These are phyloP conservation scores for Lepidothrix coronata DNA, from an alignment of 2,113 vertebrate species.

Conservation along the genomic window DNA sequence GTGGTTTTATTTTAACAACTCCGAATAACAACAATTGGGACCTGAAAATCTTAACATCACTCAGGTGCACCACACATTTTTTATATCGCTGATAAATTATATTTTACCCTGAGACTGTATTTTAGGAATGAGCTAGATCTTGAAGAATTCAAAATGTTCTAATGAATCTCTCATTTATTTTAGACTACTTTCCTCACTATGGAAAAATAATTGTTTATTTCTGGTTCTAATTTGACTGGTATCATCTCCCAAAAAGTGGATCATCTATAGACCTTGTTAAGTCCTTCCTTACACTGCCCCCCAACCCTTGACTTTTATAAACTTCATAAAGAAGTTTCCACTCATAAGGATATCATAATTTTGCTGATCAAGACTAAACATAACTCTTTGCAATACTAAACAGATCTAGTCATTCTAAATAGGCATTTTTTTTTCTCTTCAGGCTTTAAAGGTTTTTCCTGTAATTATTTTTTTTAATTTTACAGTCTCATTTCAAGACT, in stretches of 20 bases:
- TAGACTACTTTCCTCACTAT: neutral
- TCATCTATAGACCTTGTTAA: neutral
- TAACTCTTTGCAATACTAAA: neutral
- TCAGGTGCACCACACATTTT: neutral
- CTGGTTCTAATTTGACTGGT: neutral
- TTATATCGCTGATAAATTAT: neutral
- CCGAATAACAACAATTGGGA: neutral
- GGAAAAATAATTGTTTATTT: neutral
- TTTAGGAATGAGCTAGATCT: neutral
- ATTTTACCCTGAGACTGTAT: neutral
- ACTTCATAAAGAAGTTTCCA: neutral
- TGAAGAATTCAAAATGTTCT: neutral
- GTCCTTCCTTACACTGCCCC: rapidly evolving
- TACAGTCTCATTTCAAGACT: neutral
- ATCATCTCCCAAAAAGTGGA: neutral
- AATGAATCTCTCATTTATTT: neutral
- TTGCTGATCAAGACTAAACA: neutral
- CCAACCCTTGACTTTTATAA: neutral
- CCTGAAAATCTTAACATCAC: neutral
- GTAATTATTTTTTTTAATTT: neutral
- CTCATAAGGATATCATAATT: neutral
- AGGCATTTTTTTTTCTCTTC: neutral
- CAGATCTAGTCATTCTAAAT: neutral
- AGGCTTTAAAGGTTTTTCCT: neutral
- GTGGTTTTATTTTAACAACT: neutral